phyloP scores from a whole-genome alignment of 2,888 invertebrate genomes.

The Megalurothrips usitatus region DNA sequence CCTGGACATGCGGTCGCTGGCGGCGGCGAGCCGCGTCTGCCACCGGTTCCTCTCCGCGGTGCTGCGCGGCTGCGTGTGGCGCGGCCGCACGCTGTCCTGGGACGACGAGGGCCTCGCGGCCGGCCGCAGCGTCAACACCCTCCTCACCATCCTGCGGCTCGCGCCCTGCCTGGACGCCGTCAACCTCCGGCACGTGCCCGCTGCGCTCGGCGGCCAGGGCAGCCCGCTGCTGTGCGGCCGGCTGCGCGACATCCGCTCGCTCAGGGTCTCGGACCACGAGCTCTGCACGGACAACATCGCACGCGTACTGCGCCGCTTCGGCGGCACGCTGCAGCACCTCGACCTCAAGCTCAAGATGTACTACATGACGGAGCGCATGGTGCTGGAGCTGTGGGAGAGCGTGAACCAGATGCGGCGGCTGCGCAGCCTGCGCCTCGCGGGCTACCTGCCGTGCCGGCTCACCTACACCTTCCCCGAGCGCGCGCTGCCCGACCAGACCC shows the following conservation, averaged over 20 bases:
- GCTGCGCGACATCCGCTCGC: not conserved
- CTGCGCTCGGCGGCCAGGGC: not conserved
- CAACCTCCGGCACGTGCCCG: not conserved
- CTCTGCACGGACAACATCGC: slow-evolving; percentile 12
- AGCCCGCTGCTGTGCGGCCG: not conserved
- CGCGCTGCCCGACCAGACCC: not conserved
- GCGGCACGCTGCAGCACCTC: not conserved
- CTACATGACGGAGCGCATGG: not conserved
- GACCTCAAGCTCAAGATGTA: slow-evolving; percentile 11
- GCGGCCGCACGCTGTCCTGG: not conserved
- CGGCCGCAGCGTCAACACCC: not conserved
- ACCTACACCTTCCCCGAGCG: slow-evolving; percentile 1
- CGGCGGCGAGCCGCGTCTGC: not conserved
- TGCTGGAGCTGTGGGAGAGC: slow-evolving; percentile 23
- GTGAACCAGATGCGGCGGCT: slow-evolving; percentile 12
- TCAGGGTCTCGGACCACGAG: slow-evolving; percentile 1
- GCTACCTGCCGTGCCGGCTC: slow-evolving; percentile 21
- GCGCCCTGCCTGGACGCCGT: slow-evolving; percentile 1
- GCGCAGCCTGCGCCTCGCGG: not conserved
- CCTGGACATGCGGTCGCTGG: not conserved
- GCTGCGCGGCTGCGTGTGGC: slow-evolving; percentile 2
- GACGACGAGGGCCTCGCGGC: not conserved
- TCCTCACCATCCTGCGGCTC: not conserved
- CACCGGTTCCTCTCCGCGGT: not conserved
- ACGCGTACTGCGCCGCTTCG: not conserved